Base-by-base conservation (phyloP, 1,140 invertebrate species). In the Onthophagus taurus region DNA sequence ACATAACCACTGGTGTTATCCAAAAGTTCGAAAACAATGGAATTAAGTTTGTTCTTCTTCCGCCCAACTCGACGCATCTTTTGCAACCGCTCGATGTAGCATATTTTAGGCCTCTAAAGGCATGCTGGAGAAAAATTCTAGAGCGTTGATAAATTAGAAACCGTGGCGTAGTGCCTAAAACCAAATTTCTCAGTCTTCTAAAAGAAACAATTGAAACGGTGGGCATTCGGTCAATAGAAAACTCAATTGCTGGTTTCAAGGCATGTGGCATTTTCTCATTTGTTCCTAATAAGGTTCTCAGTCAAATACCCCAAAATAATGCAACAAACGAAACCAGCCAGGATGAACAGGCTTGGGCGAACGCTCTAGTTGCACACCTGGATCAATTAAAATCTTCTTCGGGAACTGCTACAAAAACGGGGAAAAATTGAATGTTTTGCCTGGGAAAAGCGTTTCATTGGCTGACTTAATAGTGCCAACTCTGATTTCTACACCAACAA, bases 61-160 rank as follows among this genome's bases (percentile, higher is more conserved):
- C 69, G 26, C 29, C 58, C 8, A 68, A 66, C 42, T 49, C 58
- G 8, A 65, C 60, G 8, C 60, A 62, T 49, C 24, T 60, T 2
- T 31, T 48, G 8, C 65, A 66, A 45, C 61, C 64, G 6, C 41
- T 66, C 19, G 64, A 67, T 52, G 56, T 64, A 11, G 50, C 50
- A 18, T 57, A 64, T 47, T 67, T 67, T 50, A 37, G 49, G 6
- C 58, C 61, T 18, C 26, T 67, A 36, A 65, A 65, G 42, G 55
- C 43, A 24, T 11, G 18, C 6, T 67, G 61, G 61, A 48, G 53
- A n/a, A 31, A 59, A 37, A 55, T 63, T 44, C 21, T 38, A 20
- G 31, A 12, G 14, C n/a, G 31, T 13, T 34, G 31, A 14, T 13
- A 34, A 34, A 34, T 11, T 8, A 12, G 14, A 16, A 34, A 34